Evolutionary conservation across 2,113 vertebrate genomes (phyloP), one percentile per base, ranked within the genome.

Genomic region (Sapayoa aenigma): DNA sequence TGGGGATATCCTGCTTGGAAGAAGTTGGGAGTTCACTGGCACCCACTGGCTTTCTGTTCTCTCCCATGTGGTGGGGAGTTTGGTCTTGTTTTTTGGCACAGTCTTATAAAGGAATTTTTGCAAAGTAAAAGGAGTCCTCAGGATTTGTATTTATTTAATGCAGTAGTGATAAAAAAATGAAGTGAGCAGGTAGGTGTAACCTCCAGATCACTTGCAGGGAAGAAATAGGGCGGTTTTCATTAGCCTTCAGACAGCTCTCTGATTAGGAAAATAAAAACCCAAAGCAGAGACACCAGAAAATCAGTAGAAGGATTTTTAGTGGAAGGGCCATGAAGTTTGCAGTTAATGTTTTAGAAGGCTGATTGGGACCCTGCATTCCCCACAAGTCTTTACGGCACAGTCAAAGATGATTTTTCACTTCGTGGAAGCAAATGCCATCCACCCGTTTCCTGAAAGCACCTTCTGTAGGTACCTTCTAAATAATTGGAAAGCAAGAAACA

Each of bases 401-500:
- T 73, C 35, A 16, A 31, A 84, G 66, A 30, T 33, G 28, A 28
- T 77, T 89, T 92, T 71, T 74, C 69, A 12, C 62, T 77, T 14
- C 1, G n/a, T 27, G 76, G 50, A 80, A 83, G 50, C 67, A 37
- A 92, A 60, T 1, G 33, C 39, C 35, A 5, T 50, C 30, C 56
- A 2, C 58, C n/a, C 1, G 1, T 66, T 95, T 83, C 80, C 90
- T 41, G 75, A 76, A 84, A 69, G 49, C 80, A 76, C 71, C 68
- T 75, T 84, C 68, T 58, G 66, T 77, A 73, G 91, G 94, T 93
- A 30, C 9, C 1, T 84, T 94, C 93, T 65, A 89, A 95, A 92
- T 84, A 94, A 96, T 6, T 42, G 75, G 83, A 83, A 92, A 87
- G 87, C 44, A 30, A 62, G 90, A 83, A 91, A 73, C 53, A 55